Evolutionary conservation across 30 jellyfish, hydroid and myxozoan genomes (phyloP).

Genomic region (Nemopilema nomurai): DNA sequence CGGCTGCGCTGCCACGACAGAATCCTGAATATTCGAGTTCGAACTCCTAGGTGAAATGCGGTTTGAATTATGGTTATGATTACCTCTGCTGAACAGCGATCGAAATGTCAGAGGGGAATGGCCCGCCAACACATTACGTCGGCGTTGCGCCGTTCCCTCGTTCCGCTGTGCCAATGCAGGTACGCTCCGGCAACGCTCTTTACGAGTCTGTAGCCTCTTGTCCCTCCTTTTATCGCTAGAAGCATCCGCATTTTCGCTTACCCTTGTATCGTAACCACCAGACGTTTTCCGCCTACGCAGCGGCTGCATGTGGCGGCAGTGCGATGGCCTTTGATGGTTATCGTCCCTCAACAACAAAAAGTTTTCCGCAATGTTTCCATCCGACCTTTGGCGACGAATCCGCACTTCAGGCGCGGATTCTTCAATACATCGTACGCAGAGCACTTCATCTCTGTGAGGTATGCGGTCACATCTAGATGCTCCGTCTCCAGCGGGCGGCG

Average conservation of each 20-base stretch:
- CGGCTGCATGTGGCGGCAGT: slow-evolving; percentile 3
- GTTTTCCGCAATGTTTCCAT: slow-evolving; percentile 5
- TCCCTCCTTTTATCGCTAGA: background rate
- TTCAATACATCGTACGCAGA: slow-evolving; percentile 41
- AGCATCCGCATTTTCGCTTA: background rate
- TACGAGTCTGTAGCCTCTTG: background rate
- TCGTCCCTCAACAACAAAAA: slow-evolving; percentile 10
- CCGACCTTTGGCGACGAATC: slow-evolving; percentile 11
- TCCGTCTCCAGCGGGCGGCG: slow-evolving; percentile 3
- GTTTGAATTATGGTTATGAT: slow-evolving; percentile 15
- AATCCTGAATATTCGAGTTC: background rate
- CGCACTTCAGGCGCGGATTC: background rate
- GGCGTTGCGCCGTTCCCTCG: background rate
- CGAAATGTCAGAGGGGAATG: background rate
- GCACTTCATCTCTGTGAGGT: background rate
- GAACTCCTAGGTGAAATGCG: slow-evolving; percentile 26
- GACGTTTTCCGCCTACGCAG: background rate
- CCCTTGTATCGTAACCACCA: background rate
- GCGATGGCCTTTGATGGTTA: background rate
- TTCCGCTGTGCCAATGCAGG: slow-evolving; percentile 17
- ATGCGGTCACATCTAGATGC: background rate
- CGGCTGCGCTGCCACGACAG: background rate
- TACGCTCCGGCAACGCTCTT: slow-evolving; percentile 38
- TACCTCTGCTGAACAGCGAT: slow-evolving; percentile 27
- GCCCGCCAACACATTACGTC: background rate